Conservation (phyloP, 2,113 vertebrate genomes). For the Propithecus coquereli region DNA sequence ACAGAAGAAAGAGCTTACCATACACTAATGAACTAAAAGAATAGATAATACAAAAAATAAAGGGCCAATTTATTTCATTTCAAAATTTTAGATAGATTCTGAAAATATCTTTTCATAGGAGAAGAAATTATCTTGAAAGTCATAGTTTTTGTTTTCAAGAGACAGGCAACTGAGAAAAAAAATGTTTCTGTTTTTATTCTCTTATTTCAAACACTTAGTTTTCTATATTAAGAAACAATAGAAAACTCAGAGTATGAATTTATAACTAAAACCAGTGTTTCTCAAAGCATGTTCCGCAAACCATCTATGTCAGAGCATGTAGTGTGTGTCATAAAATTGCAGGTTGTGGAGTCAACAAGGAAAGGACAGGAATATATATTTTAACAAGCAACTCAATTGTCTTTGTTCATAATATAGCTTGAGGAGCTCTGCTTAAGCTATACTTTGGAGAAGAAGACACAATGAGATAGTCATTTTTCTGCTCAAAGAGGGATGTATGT, state of each 20-base stretch:
- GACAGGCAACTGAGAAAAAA: background rate
- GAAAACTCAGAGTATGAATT: background rate
- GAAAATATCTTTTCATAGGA: background rate
- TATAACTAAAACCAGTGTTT: conserved; percentile 18
- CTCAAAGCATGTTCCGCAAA: background rate
- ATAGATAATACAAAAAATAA: background rate
- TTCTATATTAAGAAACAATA: conserved; percentile 25
- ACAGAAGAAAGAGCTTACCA: background rate
- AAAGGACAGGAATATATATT: background rate
- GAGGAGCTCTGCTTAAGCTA: background rate
- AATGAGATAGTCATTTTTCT: background rate
- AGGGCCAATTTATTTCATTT: background rate
- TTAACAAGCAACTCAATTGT: background rate
- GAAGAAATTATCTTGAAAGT: conserved; percentile 29
- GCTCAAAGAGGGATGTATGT: background rate
- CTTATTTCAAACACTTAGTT: background rate
- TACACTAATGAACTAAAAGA: background rate
- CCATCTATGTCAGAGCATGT: background rate
- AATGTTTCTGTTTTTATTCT: conserved; percentile 5
- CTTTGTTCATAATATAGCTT: background rate
- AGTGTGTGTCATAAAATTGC: background rate
- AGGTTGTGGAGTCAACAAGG: background rate
- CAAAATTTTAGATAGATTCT: background rate
- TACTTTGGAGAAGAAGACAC: background rate
- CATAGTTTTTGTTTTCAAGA: conserved; percentile 13